Conservation (phyloP, 2,113 vertebrate genomes). For the Python bivittatus region DNA sequence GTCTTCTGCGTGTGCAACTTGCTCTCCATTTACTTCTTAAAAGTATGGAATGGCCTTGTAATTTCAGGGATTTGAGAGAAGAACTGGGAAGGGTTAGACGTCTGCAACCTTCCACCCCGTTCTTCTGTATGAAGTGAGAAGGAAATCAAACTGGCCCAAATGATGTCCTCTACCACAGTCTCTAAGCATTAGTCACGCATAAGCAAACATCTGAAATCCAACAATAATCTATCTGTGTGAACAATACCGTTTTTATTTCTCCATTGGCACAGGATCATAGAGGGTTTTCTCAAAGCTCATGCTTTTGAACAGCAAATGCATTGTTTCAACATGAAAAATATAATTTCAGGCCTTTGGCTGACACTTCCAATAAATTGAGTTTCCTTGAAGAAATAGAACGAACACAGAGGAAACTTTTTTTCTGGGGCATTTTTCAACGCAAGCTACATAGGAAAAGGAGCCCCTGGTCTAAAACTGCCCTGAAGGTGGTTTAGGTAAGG, state of each 20-base stretch:
- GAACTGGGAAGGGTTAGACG: neutral
- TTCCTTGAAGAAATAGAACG: neutral
- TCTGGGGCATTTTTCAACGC: neutral
- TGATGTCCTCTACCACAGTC: neutral
- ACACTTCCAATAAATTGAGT: neutral
- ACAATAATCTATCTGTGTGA: neutral
- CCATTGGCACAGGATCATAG: neutral
- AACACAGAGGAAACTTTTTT: neutral
- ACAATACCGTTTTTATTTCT: neutral
- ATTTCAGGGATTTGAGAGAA: neutral
- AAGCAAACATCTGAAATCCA: neutral
- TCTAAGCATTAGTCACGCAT: neutral
- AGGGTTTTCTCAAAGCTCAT: neutral
- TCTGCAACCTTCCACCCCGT: neutral
- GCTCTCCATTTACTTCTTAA: neutral
- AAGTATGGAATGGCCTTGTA: neutral
- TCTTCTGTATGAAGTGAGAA: rapidly evolving
- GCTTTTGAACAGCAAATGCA: neutral
- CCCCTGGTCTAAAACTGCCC: neutral
- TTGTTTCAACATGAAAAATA: neutral
- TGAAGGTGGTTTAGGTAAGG: neutral
- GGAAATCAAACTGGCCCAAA: neutral
- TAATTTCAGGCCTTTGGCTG: no score
- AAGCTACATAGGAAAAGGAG: neutral
- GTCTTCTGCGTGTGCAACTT: neutral